Base-by-base conservation (phyloP, 2,113 vertebrate genomes). In the Ammodramus savannarum region DNA sequence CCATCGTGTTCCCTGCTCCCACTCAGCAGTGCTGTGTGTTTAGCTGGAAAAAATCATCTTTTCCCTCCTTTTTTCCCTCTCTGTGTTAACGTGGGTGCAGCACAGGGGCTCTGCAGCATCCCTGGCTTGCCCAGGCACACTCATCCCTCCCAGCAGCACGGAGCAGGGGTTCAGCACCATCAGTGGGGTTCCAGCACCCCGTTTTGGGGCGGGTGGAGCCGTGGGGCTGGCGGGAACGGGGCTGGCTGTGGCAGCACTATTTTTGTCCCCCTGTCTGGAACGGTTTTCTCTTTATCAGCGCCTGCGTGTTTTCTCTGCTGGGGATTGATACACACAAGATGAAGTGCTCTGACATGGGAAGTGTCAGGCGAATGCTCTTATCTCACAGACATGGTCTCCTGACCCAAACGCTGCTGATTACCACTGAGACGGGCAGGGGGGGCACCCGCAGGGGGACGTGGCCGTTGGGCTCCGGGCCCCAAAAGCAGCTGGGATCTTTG, bases 291-390 rank as follows among this genome's bases (percentile, higher is more conserved):
- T 96, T 97, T 99, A 99, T 99, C 99, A 98, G 98, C 89, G 95
- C 97, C 98, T 97, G 98, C 98, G 98, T 98, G 98, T 99, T 99
- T 99, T 98, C 98, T 99, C 98, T 99, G 99, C 97, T 99, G 98
- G 98, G 98, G 98, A 98, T 98, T 99, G 99, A 99, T 99, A 99
- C 98, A 98, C 98, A 98, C 98, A 99, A 99, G 99, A 99, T 99
- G 99, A 98, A 99, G 98, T 98, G 98, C 98, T 99, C 98, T 99
- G 99, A 99, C 99, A 99, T 99, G 98, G 98, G 98, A 98, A 99
- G 98, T 99, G 98, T 99, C 98, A 98, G 98, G 98, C 98, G 97
- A 98, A 98, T 97, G 98, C 95, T 97, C 98, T 99, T 99, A 99
- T 99, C 99, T 97, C 94, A 11, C 81, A 97, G 92, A 97, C 98